Evolutionary conservation across 2,797 vertebrate genomes (phyloP), one percentile per base, ranked within the genome.

Genomic region (Anguilla anguilla): DNA sequence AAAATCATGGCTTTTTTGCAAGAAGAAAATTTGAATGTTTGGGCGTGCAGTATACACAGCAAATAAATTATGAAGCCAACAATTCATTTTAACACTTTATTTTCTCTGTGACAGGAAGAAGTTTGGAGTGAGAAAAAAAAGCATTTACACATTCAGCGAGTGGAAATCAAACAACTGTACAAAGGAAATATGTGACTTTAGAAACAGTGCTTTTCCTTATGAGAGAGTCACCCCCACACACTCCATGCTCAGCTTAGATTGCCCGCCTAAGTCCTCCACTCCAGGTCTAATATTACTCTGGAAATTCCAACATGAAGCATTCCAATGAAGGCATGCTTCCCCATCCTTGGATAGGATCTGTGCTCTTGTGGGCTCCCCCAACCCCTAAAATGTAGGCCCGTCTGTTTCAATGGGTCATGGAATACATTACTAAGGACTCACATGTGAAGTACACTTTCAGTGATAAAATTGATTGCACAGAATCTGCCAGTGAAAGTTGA

Each of bases 91-190:
- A 81, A 67, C 28, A 83, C 51, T 57, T 57, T 11, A 35, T 86
- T 31, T 86, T 17, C 43, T 88, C 11, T 93, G 90, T 85, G 28
- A 85, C 85, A 87, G 72, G 67, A 89, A 59, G 77, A 93, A 31
- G 17, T 55, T 25, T 91, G 90, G 31, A 91, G 83, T 81, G 86
- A 89, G 87, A 31, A 31, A 39, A 31, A 46, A 43, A 51, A 35
- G 11, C 43, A 83, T 74, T 84, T 39, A 55, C 49, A 31, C 49
- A 72, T 86, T 90, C 51, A 83, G 79, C 85, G 87, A 55, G 72
- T 69, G 22, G 84, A 43, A 3, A 28, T 64, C 88, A 83, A 89
- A 49, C 83, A 3, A 77, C n/a, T 91, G 84, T 39, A 59, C 81
- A 84, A 53, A 43, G 49, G 74, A 77, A 87, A 86, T 90, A 51